Conservation (phyloP, 2,888 invertebrate species). For the Alcis repandata region DNA sequence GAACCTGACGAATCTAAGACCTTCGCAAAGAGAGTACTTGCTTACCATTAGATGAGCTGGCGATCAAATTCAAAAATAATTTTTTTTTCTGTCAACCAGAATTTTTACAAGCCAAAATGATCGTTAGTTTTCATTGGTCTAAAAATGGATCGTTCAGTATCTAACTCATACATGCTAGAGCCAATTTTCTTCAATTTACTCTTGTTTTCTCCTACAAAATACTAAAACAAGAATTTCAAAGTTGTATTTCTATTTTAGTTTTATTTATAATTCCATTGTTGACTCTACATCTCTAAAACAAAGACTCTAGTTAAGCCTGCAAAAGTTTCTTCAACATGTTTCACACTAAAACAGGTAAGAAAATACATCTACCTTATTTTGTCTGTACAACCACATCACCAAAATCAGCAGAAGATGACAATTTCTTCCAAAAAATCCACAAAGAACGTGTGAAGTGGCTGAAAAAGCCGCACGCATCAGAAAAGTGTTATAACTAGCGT, state of each 20-base stretch:
- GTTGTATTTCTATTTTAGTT: neutral
- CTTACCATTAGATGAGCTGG: too few relatives aligned
- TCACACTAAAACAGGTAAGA: neutral
- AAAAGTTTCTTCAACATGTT: neutral
- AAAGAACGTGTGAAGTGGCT: slow-evolving; percentile 57
- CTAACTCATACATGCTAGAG: too few relatives aligned
- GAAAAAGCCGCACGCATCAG: slow-evolving; percentile 76
- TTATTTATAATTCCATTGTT: neutral
- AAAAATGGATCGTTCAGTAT: too few relatives aligned
- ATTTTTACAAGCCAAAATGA: too few relatives aligned
- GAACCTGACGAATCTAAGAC: too few relatives aligned
- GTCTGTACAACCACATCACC: neutral
- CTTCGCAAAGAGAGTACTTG: too few relatives aligned
- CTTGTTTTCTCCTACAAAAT: neutral
- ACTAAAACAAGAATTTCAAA: neutral
- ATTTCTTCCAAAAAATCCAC: slow-evolving; percentile 48
- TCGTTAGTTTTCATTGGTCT: too few relatives aligned
- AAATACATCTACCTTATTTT: neutral
- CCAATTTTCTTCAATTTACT: too few relatives aligned
- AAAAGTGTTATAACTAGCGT: slow-evolving; percentile 83
- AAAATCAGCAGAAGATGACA: slow-evolving; percentile 29
- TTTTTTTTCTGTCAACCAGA: too few relatives aligned
- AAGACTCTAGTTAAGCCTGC: neutral
- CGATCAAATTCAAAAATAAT: too few relatives aligned
- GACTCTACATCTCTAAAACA: neutral